These are phyloP conservation scores for Agapetus fuscipes DNA, from an alignment of 2,888 invertebrate genomes.

Conservation along the genomic window DNA sequence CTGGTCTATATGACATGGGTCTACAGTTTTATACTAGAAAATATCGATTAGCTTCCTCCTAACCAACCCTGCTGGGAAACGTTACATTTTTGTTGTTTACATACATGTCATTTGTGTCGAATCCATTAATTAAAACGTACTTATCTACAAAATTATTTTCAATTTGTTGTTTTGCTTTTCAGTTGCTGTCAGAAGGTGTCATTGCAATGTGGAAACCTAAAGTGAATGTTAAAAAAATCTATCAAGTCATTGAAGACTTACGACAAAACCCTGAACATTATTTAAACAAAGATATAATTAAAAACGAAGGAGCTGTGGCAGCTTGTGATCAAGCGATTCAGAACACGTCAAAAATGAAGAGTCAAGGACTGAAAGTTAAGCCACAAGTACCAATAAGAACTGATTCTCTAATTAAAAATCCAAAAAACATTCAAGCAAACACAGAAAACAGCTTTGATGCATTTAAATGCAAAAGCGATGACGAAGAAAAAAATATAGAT, in stretches of 20 bases:
- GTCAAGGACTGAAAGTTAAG: constrained; percentile 4
- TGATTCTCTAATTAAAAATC: constrained; percentile 9
- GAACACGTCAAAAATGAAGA: neutral
- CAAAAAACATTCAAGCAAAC: too few species aligned
- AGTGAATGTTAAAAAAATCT: constrained; percentile 33
- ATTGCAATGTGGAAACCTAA: constrained; percentile 37
- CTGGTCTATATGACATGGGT: too few species aligned
- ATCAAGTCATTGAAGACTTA: constrained; percentile 32
- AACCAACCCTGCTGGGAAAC: too few species aligned
- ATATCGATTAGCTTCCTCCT: too few species aligned
- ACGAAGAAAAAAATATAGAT: neutral
- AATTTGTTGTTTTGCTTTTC: constrained; percentile 23
- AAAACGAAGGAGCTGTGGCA: neutral
- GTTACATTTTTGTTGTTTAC: too few species aligned
- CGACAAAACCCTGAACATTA: constrained; percentile 32
- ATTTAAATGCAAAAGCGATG: neutral
- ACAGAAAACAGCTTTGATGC: too few species aligned
- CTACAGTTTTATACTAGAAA: too few species aligned
- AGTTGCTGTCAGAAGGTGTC: constrained; percentile 37
- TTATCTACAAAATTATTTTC: neutral
- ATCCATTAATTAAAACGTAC: too few species aligned
- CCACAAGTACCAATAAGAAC: constrained; percentile 15
- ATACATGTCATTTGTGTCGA: too few species aligned
- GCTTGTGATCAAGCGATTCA: neutral
- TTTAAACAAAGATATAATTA: constrained; percentile 9